Base-by-base conservation (phyloP, 2,888 invertebrate genomes). In the Palloptera scutellata region DNA sequence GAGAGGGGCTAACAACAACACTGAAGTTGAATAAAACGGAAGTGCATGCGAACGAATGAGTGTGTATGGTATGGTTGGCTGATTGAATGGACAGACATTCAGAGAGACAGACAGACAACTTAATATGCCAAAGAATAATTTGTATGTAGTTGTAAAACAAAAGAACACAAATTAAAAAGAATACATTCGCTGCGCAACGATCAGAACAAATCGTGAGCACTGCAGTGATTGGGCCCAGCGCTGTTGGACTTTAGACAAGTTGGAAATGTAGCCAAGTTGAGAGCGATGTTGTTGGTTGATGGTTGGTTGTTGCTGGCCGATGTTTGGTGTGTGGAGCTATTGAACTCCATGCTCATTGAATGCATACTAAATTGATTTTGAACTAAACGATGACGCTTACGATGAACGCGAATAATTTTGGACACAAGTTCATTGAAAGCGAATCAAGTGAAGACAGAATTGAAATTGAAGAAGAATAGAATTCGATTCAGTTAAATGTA, bases 41-140 rank as follows among this genome's bases (percentile, higher is more conserved):
- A 77, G 70, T 71, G 70, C 73, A 73, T 70, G 62, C 73, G 75
- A 76, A 78, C 80, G 80, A 78, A 79, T 71, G 74, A 40, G 30
- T 30, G 53, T 3, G 6, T 30, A n/a, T n/a, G n/a, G 30, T 2
- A 30, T 30, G 48, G 15, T 13, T 48, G 48, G 48, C 10, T 15
- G 54, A 12, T 12, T 19, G 54, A 76, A 77, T 77, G 78, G 77
- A 78, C 40, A 40, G 51, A 52, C 53, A 20, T 12, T 6, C 30
- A 17, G 59, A 59, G 11, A 48, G 51, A 30, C 30, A 12, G 51
- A 20, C 19, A 17, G 15, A 20, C 13, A 13, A 20, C n/a, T 17
- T 8, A 60, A 48, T n/a, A 48, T 48, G 51, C 13, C 13, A 15
- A n/a, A 48, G 13, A 48, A 48, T 48, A 48, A 48, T n/a, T n/a